Conservation (phyloP, 2,797 vertebrate species). For the Serranus cabrilla region DNA sequence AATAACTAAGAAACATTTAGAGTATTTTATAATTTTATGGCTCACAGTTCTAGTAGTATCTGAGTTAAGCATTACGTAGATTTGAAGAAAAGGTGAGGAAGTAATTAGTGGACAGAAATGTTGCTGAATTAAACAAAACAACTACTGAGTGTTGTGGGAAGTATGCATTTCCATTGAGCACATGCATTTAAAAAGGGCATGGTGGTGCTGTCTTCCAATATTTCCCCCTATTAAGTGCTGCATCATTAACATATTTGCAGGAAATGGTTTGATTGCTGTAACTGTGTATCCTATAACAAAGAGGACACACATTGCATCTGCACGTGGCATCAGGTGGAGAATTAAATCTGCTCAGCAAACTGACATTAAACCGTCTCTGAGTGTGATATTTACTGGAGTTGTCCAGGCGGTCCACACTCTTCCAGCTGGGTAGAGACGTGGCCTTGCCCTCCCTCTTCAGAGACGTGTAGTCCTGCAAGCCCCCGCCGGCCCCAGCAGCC, state of each 20-base stretch:
- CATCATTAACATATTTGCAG: neutral
- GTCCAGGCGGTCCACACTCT: slow-evolving; percentile 90
- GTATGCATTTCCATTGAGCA: too few relatives aligned
- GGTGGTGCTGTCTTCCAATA: neutral
- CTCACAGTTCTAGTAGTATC: too few relatives aligned
- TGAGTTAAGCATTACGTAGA: too few relatives aligned
- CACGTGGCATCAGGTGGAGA: neutral
- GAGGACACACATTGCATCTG: neutral
- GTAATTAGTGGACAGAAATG: too few relatives aligned
- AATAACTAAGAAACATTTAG: too few relatives aligned
- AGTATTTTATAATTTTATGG: too few relatives aligned
- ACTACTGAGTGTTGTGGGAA: too few relatives aligned
- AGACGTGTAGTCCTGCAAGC: slow-evolving; percentile 79
- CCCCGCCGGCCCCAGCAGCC: slow-evolving; percentile 56
- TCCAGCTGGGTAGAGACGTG: slow-evolving; percentile 89
- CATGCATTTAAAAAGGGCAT: neutral
- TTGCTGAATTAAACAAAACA: too few relatives aligned
- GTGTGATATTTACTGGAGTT: slow-evolving; percentile 87
- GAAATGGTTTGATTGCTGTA: neutral
- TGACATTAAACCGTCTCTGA: neutral
- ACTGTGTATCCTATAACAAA: neutral
- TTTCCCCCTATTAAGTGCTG: neutral
- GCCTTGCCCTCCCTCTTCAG: slow-evolving; percentile 85
- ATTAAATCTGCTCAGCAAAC: neutral
- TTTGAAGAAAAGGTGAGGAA: too few relatives aligned